Conservation (phyloP, 92 coral and sea anemone species). For the Epizoanthus rinbou region DNA sequence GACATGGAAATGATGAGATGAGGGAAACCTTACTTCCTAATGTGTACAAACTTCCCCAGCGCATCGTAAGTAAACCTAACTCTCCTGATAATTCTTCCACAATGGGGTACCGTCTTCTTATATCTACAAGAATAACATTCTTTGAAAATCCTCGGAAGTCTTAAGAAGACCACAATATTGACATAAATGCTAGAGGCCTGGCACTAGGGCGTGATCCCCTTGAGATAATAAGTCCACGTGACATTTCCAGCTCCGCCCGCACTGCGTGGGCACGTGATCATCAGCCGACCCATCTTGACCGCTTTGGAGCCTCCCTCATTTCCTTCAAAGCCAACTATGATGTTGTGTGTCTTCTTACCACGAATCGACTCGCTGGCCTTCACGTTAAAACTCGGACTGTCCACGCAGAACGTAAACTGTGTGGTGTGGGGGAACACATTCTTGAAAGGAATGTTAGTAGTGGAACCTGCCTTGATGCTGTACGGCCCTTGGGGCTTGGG, state of each 20-base stretch:
- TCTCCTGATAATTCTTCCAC: neutral
- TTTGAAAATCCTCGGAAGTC: neutral
- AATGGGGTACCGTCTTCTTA: neutral
- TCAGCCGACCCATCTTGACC: constrained; percentile 92
- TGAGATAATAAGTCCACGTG: constrained; percentile 90
- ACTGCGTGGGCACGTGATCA: constrained; percentile 93
- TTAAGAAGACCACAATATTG: neutral
- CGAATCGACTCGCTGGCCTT: constrained; percentile 93
- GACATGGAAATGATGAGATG: no score
- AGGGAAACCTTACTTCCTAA: neutral
- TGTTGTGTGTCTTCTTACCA: constrained; percentile 88
- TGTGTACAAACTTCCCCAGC: neutral
- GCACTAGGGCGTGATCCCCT: constrained; percentile 80
- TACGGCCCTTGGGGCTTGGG: constrained; percentile 99
- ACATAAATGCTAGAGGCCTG: neutral
- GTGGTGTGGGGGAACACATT: constrained; percentile 93
- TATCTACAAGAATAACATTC: constrained; percentile 29
- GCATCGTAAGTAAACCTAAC: neutral
- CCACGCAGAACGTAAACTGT: constrained; percentile 91
- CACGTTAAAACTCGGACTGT: constrained; percentile 89
- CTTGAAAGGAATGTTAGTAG: constrained; percentile 91
- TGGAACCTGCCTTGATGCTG: constrained; percentile 89
- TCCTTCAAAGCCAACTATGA: constrained; percentile 93
- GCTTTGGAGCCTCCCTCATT: constrained; percentile 93
- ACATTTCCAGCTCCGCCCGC: constrained; percentile 91